Conservation (phyloP, 2,113 vertebrate genomes). For the Pungitius pungitius region DNA sequence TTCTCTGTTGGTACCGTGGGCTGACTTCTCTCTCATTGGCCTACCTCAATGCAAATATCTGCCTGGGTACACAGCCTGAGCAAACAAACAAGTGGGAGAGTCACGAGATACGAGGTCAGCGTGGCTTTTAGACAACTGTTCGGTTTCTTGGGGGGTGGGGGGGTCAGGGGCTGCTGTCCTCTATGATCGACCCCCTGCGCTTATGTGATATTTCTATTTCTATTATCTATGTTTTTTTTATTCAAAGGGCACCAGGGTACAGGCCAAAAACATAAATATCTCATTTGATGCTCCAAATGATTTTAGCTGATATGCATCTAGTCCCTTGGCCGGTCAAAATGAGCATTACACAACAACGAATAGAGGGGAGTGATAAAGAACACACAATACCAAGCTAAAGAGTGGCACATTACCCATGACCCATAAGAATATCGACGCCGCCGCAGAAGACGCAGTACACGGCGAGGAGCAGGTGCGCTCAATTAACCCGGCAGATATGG, state of each 20-base stretch:
- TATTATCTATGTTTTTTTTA: too few species aligned
- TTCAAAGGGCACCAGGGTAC: too few species aligned
- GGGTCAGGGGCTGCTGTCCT: too few species aligned
- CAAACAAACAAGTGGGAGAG: not conserved
- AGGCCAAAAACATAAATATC: too few species aligned
- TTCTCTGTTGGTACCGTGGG: not conserved
- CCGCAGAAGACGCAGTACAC: not conserved
- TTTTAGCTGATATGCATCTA: too few species aligned
- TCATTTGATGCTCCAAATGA: too few species aligned
- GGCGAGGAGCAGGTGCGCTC: not conserved
- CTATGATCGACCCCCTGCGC: not conserved
- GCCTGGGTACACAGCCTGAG: not conserved
- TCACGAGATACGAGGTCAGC: not conserved
- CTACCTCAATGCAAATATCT: conserved; percentile 16
- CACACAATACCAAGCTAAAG: too few species aligned
- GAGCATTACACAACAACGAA: too few species aligned
- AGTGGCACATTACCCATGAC: too few species aligned
- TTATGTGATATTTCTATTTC: too few species aligned
- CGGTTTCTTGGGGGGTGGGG: not conserved
- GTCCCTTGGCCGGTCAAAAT: too few species aligned
- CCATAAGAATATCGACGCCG: not conserved
- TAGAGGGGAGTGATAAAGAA: too few species aligned
- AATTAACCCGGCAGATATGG: conserved; percentile 14
- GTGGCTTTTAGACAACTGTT: not conserved
- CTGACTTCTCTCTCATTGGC: not conserved